Base-by-base conservation (phyloP, 2,888 invertebrate species). In the Drosophila suboccidentalis region DNA sequence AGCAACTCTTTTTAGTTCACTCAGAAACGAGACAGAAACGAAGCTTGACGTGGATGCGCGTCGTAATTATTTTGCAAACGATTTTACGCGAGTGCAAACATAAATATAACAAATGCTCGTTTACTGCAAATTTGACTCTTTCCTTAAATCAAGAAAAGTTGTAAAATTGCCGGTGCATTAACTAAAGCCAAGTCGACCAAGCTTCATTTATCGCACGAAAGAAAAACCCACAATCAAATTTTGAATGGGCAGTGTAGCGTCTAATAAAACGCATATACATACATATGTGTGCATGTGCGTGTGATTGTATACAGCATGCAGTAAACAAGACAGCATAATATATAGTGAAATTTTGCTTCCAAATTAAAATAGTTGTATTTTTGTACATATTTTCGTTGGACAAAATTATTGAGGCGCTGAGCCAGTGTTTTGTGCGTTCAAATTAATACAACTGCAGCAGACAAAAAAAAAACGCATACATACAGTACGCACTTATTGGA, bases 11-110 rank as follows among this genome's bases (percentile, higher is more conserved):
- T 22, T 22, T 22, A 2, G 22, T 22, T 22, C 22, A 22, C 22
- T 22, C 22, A 22, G 1, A 1, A 1, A 19, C 69, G 77, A 74
- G 70, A 63, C 60, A 66, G 49, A 71, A 71, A 41, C 64, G 69
- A 65, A 71, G 49, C 54, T 71, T 78, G 80, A 82, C 69, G 82
- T 80, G 74, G 49, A 36, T 62, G 76, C 82, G 82, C 80, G 71
- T 80, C 78, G 78, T 49, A 57, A 55, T 39, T 64, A 75, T 68
- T 73, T 73, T 78, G 59, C 41, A 44, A 51, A 69, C 63, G 65
- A 49, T 57, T 76, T 74, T 79, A 71, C 78, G 83, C 83, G 62
- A 80, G 57, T 80, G 78, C 71, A 75, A 78, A 78, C 61, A 57
- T 44, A 66, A 64, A 49, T 46, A 54, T 38, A 49, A 26, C 34